These are phyloP conservation scores for Nematopogon swammerdamellus DNA, from an alignment of 2,888 invertebrate species.

Conservation along the genomic window DNA sequence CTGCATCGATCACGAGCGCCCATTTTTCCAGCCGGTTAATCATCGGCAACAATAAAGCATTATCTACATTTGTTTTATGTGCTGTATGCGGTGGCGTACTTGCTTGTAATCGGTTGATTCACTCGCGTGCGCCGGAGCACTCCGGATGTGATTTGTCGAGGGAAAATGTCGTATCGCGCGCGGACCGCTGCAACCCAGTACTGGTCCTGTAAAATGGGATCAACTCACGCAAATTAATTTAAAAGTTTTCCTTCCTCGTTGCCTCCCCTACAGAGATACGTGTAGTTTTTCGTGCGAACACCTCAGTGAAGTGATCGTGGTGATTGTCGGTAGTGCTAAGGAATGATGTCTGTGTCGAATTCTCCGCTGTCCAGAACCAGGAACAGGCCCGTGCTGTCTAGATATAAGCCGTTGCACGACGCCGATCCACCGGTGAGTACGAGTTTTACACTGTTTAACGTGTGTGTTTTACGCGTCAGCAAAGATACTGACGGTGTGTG, in stretches of 20 bases:
- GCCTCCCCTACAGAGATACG: too few species aligned
- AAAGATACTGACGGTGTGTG: too few species aligned
- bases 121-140: conserved; percentile 32
- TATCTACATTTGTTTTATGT: not conserved
- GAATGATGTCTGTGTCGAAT: conserved; percentile 40
- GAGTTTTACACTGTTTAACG: too few species aligned
- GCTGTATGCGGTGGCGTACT: conserved; percentile 12
- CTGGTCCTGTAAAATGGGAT: not conserved
- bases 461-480: too few species aligned
- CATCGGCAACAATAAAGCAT: not conserved
- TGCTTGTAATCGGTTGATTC: conserved; percentile 39
- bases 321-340: not conserved
- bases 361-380: conserved; percentile 37
- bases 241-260: too few species aligned
- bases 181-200: conserved; percentile 10
- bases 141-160: conserved; percentile 56
- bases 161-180: conserved; percentile 49
- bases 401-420: conserved; percentile 26
- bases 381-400: conserved; percentile 40
- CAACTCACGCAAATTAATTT: not conserved
- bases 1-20: not conserved
- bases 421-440: not conserved
- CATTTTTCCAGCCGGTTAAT: not conserved
- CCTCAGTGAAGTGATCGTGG: not conserved
- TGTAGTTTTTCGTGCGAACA: not conserved